Conservation (phyloP, 2,888 invertebrate species). For the Leptodirus hochenwartii region DNA sequence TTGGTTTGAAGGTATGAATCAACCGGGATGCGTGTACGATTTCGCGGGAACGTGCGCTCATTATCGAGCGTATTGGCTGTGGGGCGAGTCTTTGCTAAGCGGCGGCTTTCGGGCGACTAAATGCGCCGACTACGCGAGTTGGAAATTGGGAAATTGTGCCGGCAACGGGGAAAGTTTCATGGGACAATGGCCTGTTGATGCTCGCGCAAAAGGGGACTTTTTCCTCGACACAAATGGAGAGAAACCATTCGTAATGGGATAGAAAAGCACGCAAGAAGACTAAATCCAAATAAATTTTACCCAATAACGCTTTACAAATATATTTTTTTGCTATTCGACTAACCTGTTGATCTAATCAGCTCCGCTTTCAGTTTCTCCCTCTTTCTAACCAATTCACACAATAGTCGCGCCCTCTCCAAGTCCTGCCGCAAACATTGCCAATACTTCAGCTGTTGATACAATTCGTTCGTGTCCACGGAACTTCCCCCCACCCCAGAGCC, state of each 20-base stretch:
- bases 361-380: constrained; percentile 89
- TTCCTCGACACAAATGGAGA: too few relatives aligned
- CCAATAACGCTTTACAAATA: too few relatives aligned
- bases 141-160: constrained; percentile 12
- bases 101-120: constrained; percentile 17
- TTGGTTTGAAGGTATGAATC: too few relatives aligned
- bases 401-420: constrained; percentile 75
- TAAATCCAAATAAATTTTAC: too few relatives aligned
- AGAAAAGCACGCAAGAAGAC: too few relatives aligned
- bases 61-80: constrained; percentile 24
- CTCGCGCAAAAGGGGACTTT: too few relatives aligned
- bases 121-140: constrained; percentile 12
- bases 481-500: too few relatives aligned
- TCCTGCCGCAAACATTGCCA: constrained; percentile 90
- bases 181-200: constrained; percentile 11
- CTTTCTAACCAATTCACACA: constrained; percentile 89
- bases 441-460: constrained; percentile 76
- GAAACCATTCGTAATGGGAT: too few relatives aligned
- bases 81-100: constrained; percentile 24
- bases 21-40: constrained; percentile 21
- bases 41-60: constrained; percentile 25
- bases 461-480: constrained; percentile 44
- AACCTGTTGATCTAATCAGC: constrained; percentile 56
- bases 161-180: constrained; percentile 9
- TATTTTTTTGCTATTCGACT: too few relatives aligned